phyloP scores from a whole-genome alignment of 2,797 vertebrate genomes.

The Parauchenoglanis ngamensis region DNA sequence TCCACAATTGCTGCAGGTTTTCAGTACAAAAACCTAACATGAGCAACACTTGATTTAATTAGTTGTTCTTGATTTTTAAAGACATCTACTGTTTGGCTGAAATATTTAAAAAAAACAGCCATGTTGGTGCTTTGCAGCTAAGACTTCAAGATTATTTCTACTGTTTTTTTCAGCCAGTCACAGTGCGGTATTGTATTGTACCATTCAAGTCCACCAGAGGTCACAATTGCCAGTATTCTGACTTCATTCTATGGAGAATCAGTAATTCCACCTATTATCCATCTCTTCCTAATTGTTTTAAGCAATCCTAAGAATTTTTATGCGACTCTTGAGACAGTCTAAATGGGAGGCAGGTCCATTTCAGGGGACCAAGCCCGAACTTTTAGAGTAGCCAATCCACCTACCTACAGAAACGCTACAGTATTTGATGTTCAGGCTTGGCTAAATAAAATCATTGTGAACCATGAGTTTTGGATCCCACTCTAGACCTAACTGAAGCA shows the following conservation, averaged over 20 bases:
- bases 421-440: background rate
- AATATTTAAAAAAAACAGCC: background rate
- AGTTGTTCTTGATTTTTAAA: background rate
- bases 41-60: background rate
- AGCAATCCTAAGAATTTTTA: background rate
- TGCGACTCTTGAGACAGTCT: background rate
- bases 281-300: background rate
- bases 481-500: background rate
- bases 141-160: background rate
- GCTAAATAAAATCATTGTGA: background rate
- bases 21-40: background rate
- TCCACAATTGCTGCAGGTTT: background rate
- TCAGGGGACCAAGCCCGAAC: background rate
- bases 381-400: background rate
- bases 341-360: background rate
- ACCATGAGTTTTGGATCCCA: background rate
- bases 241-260: background rate
- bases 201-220: constrained; percentile 4
- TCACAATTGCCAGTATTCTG: background rate
- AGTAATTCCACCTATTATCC: background rate
- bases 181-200: background rate
- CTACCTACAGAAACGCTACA: background rate
- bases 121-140: background rate
- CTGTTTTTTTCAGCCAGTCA: background rate
- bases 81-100: background rate